These are phyloP conservation scores for Caenorhabditis sp. DNA, from an alignment of 2,888 invertebrate species.

Conservation along the genomic window DNA sequence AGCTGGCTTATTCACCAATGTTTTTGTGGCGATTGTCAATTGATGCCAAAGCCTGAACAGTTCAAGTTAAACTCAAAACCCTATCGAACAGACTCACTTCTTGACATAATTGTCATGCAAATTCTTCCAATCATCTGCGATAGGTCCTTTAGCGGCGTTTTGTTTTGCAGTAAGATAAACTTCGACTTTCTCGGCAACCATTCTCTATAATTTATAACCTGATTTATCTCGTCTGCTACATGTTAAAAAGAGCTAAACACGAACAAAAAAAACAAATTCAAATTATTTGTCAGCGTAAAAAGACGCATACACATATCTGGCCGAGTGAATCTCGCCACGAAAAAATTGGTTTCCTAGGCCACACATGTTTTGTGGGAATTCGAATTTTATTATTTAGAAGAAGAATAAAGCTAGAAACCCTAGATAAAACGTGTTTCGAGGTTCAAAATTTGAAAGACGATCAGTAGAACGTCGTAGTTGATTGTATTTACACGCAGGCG, in stretches of 20 bases:
- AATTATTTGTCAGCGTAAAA: slow-evolving; percentile 36
- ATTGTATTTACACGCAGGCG: slow-evolving; percentile 41
- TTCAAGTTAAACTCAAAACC: not conserved
- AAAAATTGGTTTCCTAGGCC: not conserved
- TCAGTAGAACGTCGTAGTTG: slow-evolving; percentile 45
- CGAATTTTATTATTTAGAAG: slow-evolving; percentile 1
- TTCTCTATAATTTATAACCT: not conserved
- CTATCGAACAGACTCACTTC: slow-evolving; percentile 51
- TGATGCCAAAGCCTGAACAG: slow-evolving; percentile 69
- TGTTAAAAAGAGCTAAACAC: not conserved
- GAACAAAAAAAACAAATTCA: slow-evolving; percentile 1
- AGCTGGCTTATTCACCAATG: slow-evolving; percentile 47
- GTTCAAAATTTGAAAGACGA: slow-evolving; percentile 4
- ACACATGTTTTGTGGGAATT: not conserved
- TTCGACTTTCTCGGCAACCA: slow-evolving; percentile 58
- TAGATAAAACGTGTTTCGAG: not conserved
- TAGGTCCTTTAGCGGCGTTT: slow-evolving; percentile 46
- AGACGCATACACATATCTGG: slow-evolving; percentile 11
- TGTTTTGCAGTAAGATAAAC: slow-evolving; percentile 58
- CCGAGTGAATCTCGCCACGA: slow-evolving; percentile 16
- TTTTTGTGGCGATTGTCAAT: slow-evolving; percentile 52
- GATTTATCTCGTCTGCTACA: too few relatives aligned
- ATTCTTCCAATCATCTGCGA: slow-evolving; percentile 63
- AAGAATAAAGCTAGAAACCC: not conserved
- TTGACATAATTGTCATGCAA: slow-evolving; percentile 61